Conservation (phyloP, 2,113 vertebrate genomes). For the Lanius collurio region DNA sequence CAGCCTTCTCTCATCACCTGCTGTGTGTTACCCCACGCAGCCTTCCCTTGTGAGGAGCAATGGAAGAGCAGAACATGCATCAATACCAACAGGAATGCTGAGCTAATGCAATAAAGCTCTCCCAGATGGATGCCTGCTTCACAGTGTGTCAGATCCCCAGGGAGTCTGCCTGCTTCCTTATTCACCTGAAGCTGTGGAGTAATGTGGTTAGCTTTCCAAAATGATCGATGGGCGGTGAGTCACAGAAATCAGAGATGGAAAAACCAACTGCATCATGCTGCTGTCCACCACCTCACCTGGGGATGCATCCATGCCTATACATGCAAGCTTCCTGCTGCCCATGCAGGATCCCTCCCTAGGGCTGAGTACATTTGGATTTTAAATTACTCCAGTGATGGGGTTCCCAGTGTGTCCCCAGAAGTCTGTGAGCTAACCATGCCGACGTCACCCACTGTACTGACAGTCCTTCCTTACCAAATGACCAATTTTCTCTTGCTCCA, state of each 20-base stretch:
- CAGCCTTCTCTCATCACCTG: not conserved
- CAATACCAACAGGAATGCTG: not conserved
- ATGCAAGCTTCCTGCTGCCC: not conserved
- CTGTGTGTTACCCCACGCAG: not conserved
- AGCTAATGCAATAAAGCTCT: not conserved
- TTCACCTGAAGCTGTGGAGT: conserved; percentile 5
- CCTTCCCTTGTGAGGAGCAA: not conserved
- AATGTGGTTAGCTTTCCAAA: not conserved
- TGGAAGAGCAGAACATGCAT: not conserved
- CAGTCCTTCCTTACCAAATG: not conserved
- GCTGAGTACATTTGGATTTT: not conserved
- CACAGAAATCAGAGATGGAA: not conserved
- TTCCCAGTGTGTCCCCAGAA: not conserved
- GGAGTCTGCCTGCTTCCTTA: not conserved
- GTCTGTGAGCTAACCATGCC: not conserved
- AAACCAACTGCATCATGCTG: not conserved
- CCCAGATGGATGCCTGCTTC: not conserved
- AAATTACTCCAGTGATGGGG: not conserved
- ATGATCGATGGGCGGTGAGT: not conserved
- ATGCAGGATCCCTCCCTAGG: not conserved
- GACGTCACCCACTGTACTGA: not conserved
- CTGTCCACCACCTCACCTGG: not conserved
- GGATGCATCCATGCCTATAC: no score
- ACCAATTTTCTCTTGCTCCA: not conserved
- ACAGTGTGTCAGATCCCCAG: not conserved